Evolutionary conservation across 2,888 invertebrate genomes (phyloP), one percentile per base, ranked within the genome.

Genomic region (Phyllotreta striolata): DNA sequence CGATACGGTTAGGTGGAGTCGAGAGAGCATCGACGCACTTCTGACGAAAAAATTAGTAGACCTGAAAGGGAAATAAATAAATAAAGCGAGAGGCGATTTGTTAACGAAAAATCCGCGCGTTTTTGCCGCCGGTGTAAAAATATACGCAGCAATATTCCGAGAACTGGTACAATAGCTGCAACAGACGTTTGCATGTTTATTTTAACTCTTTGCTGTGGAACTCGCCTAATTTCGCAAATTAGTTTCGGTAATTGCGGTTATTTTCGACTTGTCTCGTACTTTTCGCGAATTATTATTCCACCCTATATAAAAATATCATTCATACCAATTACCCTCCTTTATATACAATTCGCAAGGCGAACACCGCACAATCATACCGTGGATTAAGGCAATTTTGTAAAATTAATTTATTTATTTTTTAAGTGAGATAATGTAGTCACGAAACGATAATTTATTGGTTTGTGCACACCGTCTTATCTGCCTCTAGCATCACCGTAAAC

Each of bases 1-100:
- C 60, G 52, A 60, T 37, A 60, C 54, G 60, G 52, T 37, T 60
- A 52, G 60, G 13, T 52, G 38, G 12, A 39, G 43, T 54, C 44
- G 44, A 60, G 40, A 41, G 43, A 54, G 37, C 52, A 52, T 39
- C 39, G 39, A 14, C 38, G 52, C 52, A 52, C 52, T 10, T 39
- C 14, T 52, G 24, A 24, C 24, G 24, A 24, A 52, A n/a, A 52
- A 52, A 6, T 38, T 12, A 52, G 13, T 52, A 52, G 52, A 52
- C 52, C 38, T 38, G n/a, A 52, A 38, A 41, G 2, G 10, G 3
- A 52, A 52, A 52, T 24, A 24, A 24, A 24, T 24, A 52, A 35
- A 12, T 9, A 14, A 1, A 47, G 34, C 9, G 12, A 4, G 5
- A 46, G 34, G 24, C n/a, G 34, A 47, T 47, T 47, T 47, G 44